phyloP scores from a whole-genome alignment of 2,113 vertebrate genomes.

The Empidonax alnorum region DNA sequence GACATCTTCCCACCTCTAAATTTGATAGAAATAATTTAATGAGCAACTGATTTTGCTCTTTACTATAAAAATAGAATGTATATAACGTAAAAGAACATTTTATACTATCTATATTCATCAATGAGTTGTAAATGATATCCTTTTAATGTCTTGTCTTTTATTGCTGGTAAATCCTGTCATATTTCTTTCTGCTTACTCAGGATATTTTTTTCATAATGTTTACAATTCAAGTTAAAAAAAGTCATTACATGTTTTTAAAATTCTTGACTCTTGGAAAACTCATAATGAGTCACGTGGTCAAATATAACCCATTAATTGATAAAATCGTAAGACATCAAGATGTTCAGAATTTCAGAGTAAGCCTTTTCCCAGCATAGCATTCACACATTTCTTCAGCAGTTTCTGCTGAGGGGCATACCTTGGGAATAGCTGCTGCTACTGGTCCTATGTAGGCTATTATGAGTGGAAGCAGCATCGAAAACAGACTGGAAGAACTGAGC shows the following conservation, averaged over 20 bases:
- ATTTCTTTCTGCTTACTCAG: background rate
- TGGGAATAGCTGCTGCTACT: slow-evolving; percentile 96
- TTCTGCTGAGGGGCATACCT: slow-evolving; percentile 75
- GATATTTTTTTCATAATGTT: background rate
- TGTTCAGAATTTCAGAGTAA: background rate
- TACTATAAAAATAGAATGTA: background rate
- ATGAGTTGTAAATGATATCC: background rate
- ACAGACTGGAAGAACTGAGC: slow-evolving; percentile 96
- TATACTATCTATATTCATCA: background rate
- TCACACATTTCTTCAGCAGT: background rate
- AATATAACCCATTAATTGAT: background rate
- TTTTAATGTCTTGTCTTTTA: background rate
- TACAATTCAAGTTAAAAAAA: background rate
- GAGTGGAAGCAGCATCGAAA: slow-evolving; percentile 97
- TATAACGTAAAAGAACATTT: background rate
- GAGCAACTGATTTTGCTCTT: background rate
- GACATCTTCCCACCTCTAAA: background rate
- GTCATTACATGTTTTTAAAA: background rate
- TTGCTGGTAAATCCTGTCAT: background rate
- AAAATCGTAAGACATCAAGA: background rate
- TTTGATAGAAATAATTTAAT: background rate
- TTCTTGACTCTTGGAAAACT: background rate
- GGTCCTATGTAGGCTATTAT: slow-evolving; percentile 98
- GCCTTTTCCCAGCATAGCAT: background rate
- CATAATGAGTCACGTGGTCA: background rate